A percentile compares a stretch with the other conserved stretches of the same genome.
These are phyloP conservation scores for Syncerus caffer DNA, from an alignment of 2,797 vertebrate genomes.

Conservation along the genomic window DNA sequence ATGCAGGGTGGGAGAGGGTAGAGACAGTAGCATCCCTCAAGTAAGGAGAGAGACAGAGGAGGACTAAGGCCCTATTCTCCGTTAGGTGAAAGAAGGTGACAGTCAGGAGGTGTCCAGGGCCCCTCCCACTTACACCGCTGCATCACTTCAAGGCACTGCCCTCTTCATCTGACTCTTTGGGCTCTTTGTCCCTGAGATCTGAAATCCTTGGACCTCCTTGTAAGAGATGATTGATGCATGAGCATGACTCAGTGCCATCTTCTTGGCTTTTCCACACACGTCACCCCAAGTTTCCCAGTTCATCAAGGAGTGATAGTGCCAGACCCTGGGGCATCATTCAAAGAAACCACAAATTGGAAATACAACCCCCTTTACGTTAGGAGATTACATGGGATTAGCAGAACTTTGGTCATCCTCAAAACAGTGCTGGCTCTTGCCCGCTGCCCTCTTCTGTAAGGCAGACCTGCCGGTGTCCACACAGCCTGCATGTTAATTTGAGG, in stretches of 20 bases:
- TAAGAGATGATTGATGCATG: neutral
- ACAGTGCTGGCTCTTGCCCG: neutral
- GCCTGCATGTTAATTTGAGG: constrained; percentile 62
- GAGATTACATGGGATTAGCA: neutral
- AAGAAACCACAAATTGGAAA: neutral
- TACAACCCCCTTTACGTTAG: neutral
- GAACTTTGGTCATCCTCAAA: constrained; percentile 44
- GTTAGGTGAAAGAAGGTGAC: neutral
- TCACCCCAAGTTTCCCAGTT: neutral
- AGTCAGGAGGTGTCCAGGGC: neutral
- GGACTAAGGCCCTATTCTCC: neutral
- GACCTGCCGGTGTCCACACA: constrained; percentile 41
- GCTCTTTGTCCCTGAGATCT: neutral
- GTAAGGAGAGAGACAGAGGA: neutral
- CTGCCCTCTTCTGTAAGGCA: constrained; percentile 50
- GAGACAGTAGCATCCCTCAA: neutral
- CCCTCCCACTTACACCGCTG: neutral
- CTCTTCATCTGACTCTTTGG: neutral
- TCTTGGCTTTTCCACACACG: neutral
- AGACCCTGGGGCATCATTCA: neutral
- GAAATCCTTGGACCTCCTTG: neutral
- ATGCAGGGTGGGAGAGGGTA: neutral
- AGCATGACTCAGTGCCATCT: neutral
- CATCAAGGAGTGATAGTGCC: neutral
- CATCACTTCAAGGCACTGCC: neutral